phyloP scores from a whole-genome alignment of 1,140 invertebrate species.

The Orchesella cincta region DNA sequence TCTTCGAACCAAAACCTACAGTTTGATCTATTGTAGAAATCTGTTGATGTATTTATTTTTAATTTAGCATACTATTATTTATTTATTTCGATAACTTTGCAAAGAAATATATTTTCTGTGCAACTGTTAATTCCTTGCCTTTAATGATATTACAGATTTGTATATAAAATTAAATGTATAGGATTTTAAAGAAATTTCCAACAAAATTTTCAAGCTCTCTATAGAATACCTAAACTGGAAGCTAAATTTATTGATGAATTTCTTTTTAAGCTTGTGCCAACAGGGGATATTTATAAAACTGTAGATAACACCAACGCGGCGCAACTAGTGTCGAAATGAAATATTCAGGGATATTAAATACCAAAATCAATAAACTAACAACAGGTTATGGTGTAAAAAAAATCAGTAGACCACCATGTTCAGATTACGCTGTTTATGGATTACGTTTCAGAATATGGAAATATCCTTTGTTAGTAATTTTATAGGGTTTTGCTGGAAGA shows the following conservation, averaged over 20 bases:
- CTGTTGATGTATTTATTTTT: conserved; percentile 7
- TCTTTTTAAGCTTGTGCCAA: not conserved
- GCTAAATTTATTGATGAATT: not conserved
- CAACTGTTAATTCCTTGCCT: not conserved
- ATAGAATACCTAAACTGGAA: no score
- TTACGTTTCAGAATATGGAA: not conserved
- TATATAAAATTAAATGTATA: conserved; percentile 11
- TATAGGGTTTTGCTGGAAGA: not conserved
- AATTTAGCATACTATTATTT: no score
- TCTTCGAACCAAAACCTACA: conserved; percentile 1
- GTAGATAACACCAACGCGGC: not conserved
- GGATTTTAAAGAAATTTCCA: not conserved
- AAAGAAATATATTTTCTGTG: not conserved
- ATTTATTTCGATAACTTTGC: not conserved
- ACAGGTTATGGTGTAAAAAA: not conserved
- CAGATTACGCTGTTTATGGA: no score
- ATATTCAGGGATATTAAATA: conserved; percentile 16
- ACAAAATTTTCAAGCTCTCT: not conserved
- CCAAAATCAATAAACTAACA: conserved; percentile 2
- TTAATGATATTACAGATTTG: not conserved
- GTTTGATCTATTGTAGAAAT: not conserved
- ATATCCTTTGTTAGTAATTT: conserved; percentile 15
- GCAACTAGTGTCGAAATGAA: not conserved
- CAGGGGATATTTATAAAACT: conserved; percentile 8
- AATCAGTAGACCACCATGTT: not conserved